Evolutionary conservation across 1,140 invertebrate species (phyloP).

Genomic region (Thaumetopoea pityocampa): DNA sequence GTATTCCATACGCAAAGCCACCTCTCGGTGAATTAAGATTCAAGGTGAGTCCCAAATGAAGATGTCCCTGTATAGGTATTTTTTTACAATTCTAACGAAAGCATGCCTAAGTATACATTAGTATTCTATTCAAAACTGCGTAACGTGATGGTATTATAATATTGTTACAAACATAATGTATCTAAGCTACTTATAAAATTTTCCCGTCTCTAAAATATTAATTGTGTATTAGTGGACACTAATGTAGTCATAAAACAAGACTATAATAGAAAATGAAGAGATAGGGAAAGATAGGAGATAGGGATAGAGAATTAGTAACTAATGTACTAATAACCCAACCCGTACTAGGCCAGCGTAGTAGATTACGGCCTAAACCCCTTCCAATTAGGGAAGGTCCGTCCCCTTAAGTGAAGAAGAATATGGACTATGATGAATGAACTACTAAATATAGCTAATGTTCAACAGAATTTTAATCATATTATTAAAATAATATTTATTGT

Average conservation of each 20-base stretch:
- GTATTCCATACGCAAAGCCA: conserved; percentile 82
- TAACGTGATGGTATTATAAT: conserved; percentile 4
- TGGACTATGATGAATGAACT: not conserved
- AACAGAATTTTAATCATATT: conserved; percentile 4
- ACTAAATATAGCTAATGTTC: not conserved
- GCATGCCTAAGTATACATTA: conserved; percentile 16
- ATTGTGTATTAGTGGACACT: too few species aligned
- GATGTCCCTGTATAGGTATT: conserved; percentile 14
- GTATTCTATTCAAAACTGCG: conserved; percentile 15
- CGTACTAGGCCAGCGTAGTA: too few species aligned
- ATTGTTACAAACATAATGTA: conserved; percentile 2
- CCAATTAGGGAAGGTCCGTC: too few species aligned
- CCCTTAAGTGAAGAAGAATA: too few species aligned
- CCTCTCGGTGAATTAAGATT: conserved; percentile 80
- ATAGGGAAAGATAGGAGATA: too few species aligned
- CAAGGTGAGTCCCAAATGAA: conserved; percentile 48
- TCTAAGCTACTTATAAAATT: not conserved
- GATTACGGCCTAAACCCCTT: too few species aligned
- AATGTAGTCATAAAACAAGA: too few species aligned
- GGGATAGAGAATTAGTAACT: too few species aligned
- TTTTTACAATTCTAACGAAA: conserved; percentile 11
- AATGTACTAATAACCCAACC: too few species aligned
- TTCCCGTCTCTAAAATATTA: not conserved
- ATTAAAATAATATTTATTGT: not conserved
- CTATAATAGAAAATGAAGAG: too few species aligned